Percentiles rank a stretch among this genome's conserved stretches.
phyloP scores from a whole-genome alignment of 2,113 vertebrate genomes.

The Elanus axillaris region DNA sequence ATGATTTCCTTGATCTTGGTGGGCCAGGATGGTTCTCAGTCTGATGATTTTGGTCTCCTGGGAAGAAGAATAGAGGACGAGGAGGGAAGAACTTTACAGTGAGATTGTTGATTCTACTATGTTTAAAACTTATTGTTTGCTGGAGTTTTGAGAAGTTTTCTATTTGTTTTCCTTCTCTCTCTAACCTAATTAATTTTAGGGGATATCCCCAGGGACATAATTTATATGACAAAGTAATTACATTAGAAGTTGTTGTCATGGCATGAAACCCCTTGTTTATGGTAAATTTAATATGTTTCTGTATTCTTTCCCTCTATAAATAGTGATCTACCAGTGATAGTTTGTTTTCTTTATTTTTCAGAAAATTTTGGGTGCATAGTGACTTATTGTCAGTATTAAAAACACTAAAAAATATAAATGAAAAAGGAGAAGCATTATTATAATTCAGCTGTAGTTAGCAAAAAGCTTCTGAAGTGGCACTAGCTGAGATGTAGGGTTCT shows the following conservation, averaged over 20 bases:
- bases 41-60: background rate
- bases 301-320: background rate
- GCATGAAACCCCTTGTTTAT: slow-evolving; percentile 26
- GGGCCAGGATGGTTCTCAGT: background rate
- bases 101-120: background rate
- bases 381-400: background rate
- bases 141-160: slow-evolving; percentile 42
- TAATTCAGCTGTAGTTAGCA: background rate
- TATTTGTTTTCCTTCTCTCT: slow-evolving; percentile 43
- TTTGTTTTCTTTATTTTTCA: background rate
- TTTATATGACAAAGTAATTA: slow-evolving; percentile 57
- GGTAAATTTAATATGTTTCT: slow-evolving; percentile 29
- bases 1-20: background rate
- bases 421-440: background rate
- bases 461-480: background rate
- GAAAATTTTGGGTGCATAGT: background rate
- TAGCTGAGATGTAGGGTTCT: background rate
- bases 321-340: background rate
- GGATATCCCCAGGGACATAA: background rate
- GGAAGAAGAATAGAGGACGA: background rate
- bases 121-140: slow-evolving; percentile 11
- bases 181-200: slow-evolving; percentile 55
- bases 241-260: slow-evolving; percentile 32
- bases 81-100: background rate
- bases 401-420: background rate